Evolutionary conservation across 2,797 vertebrate genomes (phyloP), one percentile per base, ranked within the genome.

Genomic region (Salmo trutta): DNA sequence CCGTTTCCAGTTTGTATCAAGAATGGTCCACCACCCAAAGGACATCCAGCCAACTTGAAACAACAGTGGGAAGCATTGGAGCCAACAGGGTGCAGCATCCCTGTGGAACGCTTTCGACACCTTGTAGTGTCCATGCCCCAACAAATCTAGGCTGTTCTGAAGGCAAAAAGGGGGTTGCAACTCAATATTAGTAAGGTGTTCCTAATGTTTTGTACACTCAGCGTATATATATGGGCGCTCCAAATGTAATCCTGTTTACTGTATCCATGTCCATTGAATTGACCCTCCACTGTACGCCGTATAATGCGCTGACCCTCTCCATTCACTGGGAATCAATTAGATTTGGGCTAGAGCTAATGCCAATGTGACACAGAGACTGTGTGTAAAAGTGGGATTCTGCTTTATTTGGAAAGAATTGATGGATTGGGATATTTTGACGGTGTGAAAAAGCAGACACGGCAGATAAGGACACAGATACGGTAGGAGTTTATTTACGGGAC

Each of bases 341-440:
- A 80, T 78, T 78, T 81, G 36, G 54, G 15, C 41, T 10, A 66
- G 14, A 24, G 54, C 29, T 29, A 24, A 64, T 47, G 27, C 33
- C 5, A 52, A 1, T n/a, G 53, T 70, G 71, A 51, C 21, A 8
- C n/a, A 24, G 2, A 5, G 17, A 69, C 65, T 29, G 56, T 66
- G n/a, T 12, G 19, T 15, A 65, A 4, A 10, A 24, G 75, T 27
- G 21, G 36, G n/a, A 76, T 53, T 53, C 24, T 36, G 12, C 36
- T 41, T 73, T 64, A 65, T 72, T 29, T 27, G 17, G 17, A 16
- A 36, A 36, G 6, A 56, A 69, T 71, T 36, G 41, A 52, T 64
- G 41, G 65, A 77, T 81, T 78, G 47, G n/a, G 31, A 15, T 51
- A 59, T 79, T 74, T 79, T 70, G 29, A 24, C 10, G 2, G 2